phyloP scores from a whole-genome alignment of 2,797 vertebrate genomes.

The Microctenopoma stevenorrisi region DNA sequence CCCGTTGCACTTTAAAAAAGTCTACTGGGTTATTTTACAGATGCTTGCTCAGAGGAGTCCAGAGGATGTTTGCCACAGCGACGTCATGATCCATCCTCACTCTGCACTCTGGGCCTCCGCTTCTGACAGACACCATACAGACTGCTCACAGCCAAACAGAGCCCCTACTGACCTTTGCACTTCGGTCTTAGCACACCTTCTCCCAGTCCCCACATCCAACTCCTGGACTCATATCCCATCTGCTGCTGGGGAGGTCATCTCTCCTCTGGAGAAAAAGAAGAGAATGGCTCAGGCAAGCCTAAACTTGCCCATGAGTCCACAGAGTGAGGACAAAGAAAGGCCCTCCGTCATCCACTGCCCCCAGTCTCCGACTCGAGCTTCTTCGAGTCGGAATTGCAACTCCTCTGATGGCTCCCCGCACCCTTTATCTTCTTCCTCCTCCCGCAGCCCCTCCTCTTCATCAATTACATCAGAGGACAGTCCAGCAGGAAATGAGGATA shows the following conservation, averaged over 20 bases:
- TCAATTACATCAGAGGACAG: conserved; percentile 83
- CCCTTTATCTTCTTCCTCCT: conserved; percentile 72
- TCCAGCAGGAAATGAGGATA: conserved; percentile 57
- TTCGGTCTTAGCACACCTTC: conserved; percentile 66
- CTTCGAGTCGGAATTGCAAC: conserved; percentile 62
- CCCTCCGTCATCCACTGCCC: conserved; percentile 74
- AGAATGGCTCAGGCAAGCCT: conserved; percentile 92
- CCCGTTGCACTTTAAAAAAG: conserved; percentile 10
- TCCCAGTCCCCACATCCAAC: conserved; percentile 75
- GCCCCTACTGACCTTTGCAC: conserved; percentile 43
- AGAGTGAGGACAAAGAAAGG: conserved; percentile 68
- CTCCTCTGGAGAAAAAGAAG: conserved; percentile 95
- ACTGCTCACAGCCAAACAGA: conserved; percentile 48
- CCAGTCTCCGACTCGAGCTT: conserved; percentile 66
- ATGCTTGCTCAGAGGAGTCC: conserved; percentile 59
- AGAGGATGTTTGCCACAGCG: conserved; percentile 57
- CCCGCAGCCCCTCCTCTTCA: conserved; percentile 76
- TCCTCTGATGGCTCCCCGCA: conserved; percentile 77
- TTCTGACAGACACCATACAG: conserved; percentile 57
- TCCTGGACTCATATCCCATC: conserved; percentile 68
- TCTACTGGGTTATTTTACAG: conserved; percentile 37
- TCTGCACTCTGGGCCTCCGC: conserved; percentile 64
- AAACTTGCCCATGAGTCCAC: conserved; percentile 45
- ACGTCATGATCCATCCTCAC: conserved; percentile 61
- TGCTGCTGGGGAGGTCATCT: conserved; percentile 88